Evolutionary conservation across 2,888 invertebrate genomes (phyloP).

Genomic region (Brachypalpus laphriformis): DNA sequence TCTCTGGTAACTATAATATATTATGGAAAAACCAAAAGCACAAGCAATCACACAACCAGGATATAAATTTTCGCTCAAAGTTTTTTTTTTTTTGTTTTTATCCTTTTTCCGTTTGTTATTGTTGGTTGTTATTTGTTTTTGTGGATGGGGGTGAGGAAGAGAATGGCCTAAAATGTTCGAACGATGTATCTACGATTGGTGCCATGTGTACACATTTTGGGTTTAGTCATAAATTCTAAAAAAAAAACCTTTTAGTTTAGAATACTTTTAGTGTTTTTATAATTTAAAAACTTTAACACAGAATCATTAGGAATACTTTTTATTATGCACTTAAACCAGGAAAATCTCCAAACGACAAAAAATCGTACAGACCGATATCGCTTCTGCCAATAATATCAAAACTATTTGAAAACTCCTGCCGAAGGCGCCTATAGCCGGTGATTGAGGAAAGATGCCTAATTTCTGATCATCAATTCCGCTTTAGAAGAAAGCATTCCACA

Average conservation of each 20-base stretch:
- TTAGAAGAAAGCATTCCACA: no score
- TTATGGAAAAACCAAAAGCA: conserved; percentile 74
- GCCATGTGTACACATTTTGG: conserved; percentile 47
- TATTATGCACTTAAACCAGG: no score
- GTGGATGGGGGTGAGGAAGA: neutral
- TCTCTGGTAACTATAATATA: conserved; percentile 74
- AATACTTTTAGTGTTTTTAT: neutral
- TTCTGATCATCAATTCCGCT: no score
- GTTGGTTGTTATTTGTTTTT: conserved; percentile 58
- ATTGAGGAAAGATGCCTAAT: no score
- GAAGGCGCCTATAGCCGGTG: no score
- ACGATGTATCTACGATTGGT: conserved; percentile 46
- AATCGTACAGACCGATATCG: no score
- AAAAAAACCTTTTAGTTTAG: conserved; percentile 4
- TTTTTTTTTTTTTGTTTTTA: conserved; percentile 56
- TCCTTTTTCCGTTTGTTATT: conserved; percentile 53
- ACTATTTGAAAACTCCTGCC: no score
- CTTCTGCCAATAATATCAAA: no score
- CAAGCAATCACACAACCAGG: conserved; percentile 77
- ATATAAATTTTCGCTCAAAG: conserved; percentile 75
- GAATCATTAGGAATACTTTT: no score
- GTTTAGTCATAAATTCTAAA: conserved; percentile 35
- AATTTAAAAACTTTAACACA: neutral
- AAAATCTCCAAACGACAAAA: no score
- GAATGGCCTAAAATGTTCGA: conserved; percentile 52